Evolutionary conservation across 2,797 vertebrate genomes (phyloP).

Genomic region (Gymnopithys bicolor): DNA sequence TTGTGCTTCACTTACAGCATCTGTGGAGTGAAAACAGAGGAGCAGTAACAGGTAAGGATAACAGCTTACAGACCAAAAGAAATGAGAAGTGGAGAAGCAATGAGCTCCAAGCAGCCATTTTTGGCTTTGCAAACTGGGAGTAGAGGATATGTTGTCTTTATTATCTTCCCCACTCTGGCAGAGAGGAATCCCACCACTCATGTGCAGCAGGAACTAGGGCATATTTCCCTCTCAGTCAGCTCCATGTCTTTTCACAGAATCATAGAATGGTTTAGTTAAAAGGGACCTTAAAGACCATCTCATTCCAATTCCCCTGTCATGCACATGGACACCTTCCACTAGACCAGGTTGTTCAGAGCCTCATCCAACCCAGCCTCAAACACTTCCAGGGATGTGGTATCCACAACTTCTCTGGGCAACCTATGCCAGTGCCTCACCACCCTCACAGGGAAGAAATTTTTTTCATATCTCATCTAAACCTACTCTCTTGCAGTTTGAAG

Average conservation of each 20-base stretch:
- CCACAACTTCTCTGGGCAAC: background rate
- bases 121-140: background rate
- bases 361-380: accelerated
- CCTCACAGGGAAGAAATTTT: too few relatives aligned
- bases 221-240: background rate
- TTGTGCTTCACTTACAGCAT: background rate
- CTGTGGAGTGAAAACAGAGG: background rate
- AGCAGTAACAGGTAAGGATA: background rate
- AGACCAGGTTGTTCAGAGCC: accelerated
- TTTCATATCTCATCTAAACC: background rate
- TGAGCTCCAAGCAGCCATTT: background rate
- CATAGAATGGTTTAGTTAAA: background rate
- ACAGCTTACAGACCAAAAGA: background rate
- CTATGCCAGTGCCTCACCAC: background rate
- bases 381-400: background rate
- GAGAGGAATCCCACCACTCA: background rate
- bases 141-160: background rate
- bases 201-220: background rate
- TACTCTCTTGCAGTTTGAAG: background rate
- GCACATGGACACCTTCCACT: background rate
- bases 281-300: background rate
- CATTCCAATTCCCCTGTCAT: background rate
- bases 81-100: background rate
- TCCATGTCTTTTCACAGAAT: accelerated
- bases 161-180: background rate